Percentiles rank a stretch among this genome's conserved stretches.
Conservation (phyloP, 2,888 invertebrate genomes). For the Nymphalis urticae region DNA sequence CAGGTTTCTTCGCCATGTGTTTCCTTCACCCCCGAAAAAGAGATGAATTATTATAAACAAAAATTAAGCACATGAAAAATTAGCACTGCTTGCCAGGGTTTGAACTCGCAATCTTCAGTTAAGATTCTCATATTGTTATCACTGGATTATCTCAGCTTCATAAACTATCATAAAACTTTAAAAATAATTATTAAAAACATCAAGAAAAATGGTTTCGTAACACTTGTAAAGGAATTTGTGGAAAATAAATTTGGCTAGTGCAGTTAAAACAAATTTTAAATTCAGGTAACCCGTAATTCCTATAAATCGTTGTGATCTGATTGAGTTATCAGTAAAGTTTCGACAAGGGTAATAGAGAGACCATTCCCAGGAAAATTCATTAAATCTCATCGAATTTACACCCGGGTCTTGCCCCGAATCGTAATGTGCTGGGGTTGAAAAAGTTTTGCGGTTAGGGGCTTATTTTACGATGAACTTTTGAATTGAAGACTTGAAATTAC, state of each 20-base stretch:
- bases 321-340: constrained; percentile 36
- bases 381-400: constrained; percentile 51
- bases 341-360: constrained; percentile 25
- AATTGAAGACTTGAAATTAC: not conserved
- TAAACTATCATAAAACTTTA: no score
- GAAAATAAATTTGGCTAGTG: not conserved
- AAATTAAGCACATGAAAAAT: no score
- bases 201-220: no score
- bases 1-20: no score
- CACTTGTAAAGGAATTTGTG: no score
- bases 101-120: no score
- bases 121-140: no score
- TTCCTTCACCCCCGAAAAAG: no score
- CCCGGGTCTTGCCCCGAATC: constrained; percentile 50
- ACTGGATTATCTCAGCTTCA: no score
- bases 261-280: constrained; percentile 16
- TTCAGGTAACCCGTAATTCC: constrained; percentile 22
- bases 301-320: constrained; percentile 34
- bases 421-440: constrained; percentile 43
- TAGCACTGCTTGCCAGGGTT: no score
- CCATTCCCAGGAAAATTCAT: constrained; percentile 36
- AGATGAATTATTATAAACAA: no score
- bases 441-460: constrained; percentile 41
- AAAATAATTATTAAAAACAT: no score
- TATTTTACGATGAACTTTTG: constrained; percentile 7